Conservation (phyloP, 2,888 invertebrate species). For the Hyposoter dolosus region DNA sequence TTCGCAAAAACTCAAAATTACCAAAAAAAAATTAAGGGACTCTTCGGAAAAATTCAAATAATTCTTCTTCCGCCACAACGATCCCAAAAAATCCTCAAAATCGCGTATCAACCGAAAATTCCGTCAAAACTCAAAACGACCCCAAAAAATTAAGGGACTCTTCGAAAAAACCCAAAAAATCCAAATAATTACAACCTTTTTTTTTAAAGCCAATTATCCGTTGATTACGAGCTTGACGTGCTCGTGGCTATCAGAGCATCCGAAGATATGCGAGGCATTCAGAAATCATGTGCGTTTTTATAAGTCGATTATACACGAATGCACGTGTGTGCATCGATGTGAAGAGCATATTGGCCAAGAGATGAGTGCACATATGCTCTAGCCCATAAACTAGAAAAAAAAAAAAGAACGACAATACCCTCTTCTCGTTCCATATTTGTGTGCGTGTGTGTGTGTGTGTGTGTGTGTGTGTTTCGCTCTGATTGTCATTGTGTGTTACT, state of each 20-base stretch:
- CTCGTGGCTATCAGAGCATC: slow-evolving; percentile 2
- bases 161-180: too few species aligned
- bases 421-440: slow-evolving; percentile 52
- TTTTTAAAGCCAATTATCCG: too few species aligned
- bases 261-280: neutral
- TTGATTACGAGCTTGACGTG: neutral
- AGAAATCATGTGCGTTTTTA: neutral
- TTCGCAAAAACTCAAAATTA: too few species aligned
- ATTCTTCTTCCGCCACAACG: too few species aligned
- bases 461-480: slow-evolving; percentile 72
- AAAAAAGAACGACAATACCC: slow-evolving; percentile 76
- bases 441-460: slow-evolving; percentile 46
- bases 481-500: slow-evolving; percentile 75
- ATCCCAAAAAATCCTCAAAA: too few species aligned
- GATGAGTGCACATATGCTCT: slow-evolving; percentile 77
- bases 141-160: too few species aligned
- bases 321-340: neutral
- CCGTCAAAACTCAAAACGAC: too few species aligned
- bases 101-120: too few species aligned
- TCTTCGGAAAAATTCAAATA: too few species aligned
- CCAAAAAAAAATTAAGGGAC: too few species aligned
- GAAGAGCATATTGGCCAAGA: slow-evolving; percentile 21
- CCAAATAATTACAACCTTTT: too few species aligned
- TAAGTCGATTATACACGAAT: neutral
- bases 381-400: slow-evolving; percentile 79